Conservation (phyloP, 2,888 invertebrate genomes). For the Eupithecia centaureata region DNA sequence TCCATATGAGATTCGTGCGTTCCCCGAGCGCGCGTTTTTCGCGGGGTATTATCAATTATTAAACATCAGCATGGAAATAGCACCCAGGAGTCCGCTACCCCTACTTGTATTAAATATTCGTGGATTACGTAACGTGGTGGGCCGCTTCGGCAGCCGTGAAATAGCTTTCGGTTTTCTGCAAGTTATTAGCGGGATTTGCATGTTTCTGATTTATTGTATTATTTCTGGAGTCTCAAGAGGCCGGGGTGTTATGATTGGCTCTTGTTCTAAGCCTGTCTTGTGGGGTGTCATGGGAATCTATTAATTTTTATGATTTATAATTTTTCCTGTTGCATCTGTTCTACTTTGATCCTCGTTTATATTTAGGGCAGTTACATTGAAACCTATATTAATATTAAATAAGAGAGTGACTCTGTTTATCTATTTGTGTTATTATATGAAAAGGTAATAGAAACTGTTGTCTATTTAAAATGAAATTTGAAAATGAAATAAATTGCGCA, state of each 20-base stretch:
- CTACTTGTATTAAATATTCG: constrained; percentile 81
- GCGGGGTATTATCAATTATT: constrained; percentile 84
- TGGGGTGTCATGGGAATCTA: constrained; percentile 27
- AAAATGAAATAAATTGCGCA: no score
- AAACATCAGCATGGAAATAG: constrained; percentile 84
- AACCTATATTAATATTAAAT: not conserved
- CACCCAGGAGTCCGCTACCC: constrained; percentile 77
- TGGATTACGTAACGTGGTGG: constrained; percentile 64
- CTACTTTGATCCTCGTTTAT: not conserved
- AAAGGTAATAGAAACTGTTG: no score
- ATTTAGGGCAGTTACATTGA: not conserved
- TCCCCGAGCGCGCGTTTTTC: constrained; percentile 76
- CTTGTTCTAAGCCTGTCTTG: constrained; percentile 39
- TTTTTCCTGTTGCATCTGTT: constrained; percentile 7
- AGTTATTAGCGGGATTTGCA: constrained; percentile 83
- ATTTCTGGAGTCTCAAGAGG: constrained; percentile 49
- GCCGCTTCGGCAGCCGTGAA: constrained; percentile 75
- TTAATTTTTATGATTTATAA: constrained; percentile 31
- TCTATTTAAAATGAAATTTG: no score
- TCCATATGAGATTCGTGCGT: constrained; percentile 52
- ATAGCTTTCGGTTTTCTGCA: constrained; percentile 83
- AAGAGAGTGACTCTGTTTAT: no score
- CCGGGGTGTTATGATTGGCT: constrained; percentile 53
- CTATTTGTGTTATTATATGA: no score
- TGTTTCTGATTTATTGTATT: constrained; percentile 82